Percentiles rank a stretch among this genome's conserved stretches.
Evolutionary conservation across 2,888 invertebrate genomes (phyloP).

Genomic region (Lypha dubia): DNA sequence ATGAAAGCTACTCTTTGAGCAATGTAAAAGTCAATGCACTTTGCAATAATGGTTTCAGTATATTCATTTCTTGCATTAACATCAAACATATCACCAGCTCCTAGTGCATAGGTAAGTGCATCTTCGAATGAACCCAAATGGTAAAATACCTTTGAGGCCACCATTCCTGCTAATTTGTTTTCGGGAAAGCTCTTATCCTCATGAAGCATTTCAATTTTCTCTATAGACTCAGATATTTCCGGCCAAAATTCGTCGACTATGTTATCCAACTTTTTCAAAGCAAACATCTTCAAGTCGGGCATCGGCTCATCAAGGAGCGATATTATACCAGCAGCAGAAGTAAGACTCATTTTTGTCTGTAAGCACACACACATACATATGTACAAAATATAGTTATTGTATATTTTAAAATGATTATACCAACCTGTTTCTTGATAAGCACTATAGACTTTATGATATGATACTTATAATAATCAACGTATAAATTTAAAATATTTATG

Average conservation of each 20-base stretch:
- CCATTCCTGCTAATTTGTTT: constrained; percentile 96
- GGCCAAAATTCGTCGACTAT: constrained; percentile 99
- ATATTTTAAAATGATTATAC: too few relatives aligned
- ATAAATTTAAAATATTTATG: too few relatives aligned
- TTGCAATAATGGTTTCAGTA: constrained; percentile 98
- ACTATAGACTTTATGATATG: too few relatives aligned
- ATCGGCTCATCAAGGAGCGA: constrained; percentile 97
- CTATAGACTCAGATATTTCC: constrained; percentile 98
- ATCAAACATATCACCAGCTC: constrained; percentile 97
- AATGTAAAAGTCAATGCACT: constrained; percentile 98
- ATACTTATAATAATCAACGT: too few relatives aligned
- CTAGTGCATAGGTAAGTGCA: constrained; percentile 97
- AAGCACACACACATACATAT: background rate
- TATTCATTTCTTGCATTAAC: constrained; percentile 97
- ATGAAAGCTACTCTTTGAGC: constrained; percentile 91
- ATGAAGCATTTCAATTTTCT: constrained; percentile 98
- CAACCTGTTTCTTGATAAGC: too few relatives aligned
- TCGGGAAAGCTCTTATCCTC: constrained; percentile 95
- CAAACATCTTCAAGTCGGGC: constrained; percentile 96
- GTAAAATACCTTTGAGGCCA: constrained; percentile 99
- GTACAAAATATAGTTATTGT: background rate
- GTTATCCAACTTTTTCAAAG: constrained; percentile 94
- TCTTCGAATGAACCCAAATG: constrained; percentile 98
- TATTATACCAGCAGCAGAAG: constrained; percentile 93
- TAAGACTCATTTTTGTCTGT: constrained; percentile 84